Base-by-base conservation (phyloP, 2,113 vertebrate species). In the Neolamprologus cancellatus region DNA sequence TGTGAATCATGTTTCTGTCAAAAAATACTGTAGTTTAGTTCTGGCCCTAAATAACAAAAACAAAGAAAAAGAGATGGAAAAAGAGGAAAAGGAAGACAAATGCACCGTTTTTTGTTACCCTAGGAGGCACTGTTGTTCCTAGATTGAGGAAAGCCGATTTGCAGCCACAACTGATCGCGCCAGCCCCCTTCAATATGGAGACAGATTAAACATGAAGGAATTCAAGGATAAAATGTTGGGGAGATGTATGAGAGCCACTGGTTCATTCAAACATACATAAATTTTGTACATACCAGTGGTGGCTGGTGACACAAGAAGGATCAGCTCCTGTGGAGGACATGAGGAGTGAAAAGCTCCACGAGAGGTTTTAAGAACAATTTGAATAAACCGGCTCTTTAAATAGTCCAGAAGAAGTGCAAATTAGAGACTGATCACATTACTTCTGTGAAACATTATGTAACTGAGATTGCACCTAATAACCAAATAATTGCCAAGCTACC, bases 91-190 rank as follows among this genome's bases (percentile, higher is more conserved):
- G 39, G 12, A n/a, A 34, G 13, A 69, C 4, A 13, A 44, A 79
- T 89, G 89, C 84, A 91, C 71, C 81, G 82, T 82, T 71, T 48
- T 59, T 18, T 79, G 34, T 89, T 82, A 81, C 92, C 94, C 61
- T 83, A 84, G 91, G 94, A 93, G 93, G 93, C 93, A 92, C 87
- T 94, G 87, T 92, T 94, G 93, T 78, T 89, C 86, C 89, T 85
- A 78, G 53, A 84, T 87, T 88, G 87, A 84, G 25, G 59, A 53
- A 76, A 76, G 25, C 25, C 6, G 10, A 76, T 76, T 48, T 81
- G 15, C 48, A 87, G 30, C 46, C 69, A 48, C 69, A 79, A 80
- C 2, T 66, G 53, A 61, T 81, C 34, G 71, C 46, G 3, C 20
- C 81, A 84, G 39, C 44, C 80, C 55, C 69, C 36, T 39, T 81